Evolutionary conservation across 2,888 invertebrate species (phyloP).

Genomic region (Falcaria lacertinaria): DNA sequence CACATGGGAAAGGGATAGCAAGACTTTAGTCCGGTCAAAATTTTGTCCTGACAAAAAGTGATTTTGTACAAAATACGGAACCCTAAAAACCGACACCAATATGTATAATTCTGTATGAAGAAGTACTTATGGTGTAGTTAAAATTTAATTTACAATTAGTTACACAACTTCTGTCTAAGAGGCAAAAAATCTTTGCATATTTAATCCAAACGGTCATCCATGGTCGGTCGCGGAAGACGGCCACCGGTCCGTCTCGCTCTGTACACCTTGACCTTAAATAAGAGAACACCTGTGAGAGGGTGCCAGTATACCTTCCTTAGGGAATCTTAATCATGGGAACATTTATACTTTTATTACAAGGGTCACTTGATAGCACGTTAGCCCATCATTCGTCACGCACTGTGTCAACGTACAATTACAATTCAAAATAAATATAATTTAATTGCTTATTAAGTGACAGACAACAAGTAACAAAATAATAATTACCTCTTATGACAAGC

Average conservation of each 20-base stretch:
- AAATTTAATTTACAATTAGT: too few species aligned
- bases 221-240: constrained; percentile 49
- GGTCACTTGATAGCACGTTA: constrained; percentile 14
- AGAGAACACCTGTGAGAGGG: constrained; percentile 62
- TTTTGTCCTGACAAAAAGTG: too few species aligned
- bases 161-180: too few species aligned
- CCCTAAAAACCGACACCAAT: too few species aligned
- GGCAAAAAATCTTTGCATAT: constrained; percentile 27
- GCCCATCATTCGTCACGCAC: constrained; percentile 11
- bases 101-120: too few species aligned
- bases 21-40: too few species aligned
- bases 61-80: too few species aligned
- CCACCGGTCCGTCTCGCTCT: constrained; percentile 65
- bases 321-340: constrained; percentile 75
- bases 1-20: too few species aligned
- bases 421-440: not conserved
- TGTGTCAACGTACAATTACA: not conserved
- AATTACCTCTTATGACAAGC: too few species aligned
- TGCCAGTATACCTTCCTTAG: constrained; percentile 38
- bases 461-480: too few species aligned
- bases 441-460: too few species aligned
- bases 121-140: too few species aligned
- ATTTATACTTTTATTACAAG: constrained; percentile 22
- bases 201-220: constrained; percentile 58
- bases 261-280: constrained; percentile 74